These are phyloP conservation scores for Cryptocephalus moraei DNA, from an alignment of 2,888 invertebrate species.

Conservation along the genomic window DNA sequence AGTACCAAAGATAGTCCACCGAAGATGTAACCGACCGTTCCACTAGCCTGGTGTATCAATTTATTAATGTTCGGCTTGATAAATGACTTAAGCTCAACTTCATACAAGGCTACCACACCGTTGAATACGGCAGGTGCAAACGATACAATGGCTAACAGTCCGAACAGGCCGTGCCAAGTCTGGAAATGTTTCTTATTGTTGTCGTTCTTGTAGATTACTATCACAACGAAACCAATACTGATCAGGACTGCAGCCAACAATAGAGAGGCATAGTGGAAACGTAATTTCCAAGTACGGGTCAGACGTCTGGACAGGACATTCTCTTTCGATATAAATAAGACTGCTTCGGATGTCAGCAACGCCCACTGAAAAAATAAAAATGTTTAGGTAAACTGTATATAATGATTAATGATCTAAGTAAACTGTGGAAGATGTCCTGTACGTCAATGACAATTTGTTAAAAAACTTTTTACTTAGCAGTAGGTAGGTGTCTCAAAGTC, in stretches of 20 bases:
- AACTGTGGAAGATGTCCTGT: too few species aligned
- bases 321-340: slow-evolving; percentile 27
- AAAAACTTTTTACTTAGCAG: too few species aligned
- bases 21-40: slow-evolving; percentile 18
- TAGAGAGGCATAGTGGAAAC: slow-evolving; percentile 29
- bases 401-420: too few species aligned
- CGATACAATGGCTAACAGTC: slow-evolving; percentile 25
- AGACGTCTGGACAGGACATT: slow-evolving; percentile 24
- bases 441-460: too few species aligned
- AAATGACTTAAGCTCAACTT: slow-evolving; percentile 20
- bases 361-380: slow-evolving; percentile 31
- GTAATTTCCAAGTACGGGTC: slow-evolving; percentile 20
- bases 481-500: too few species aligned
- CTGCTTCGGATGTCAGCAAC: slow-evolving; percentile 31
- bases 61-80: slow-evolving; percentile 20
- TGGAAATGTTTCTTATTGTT: slow-evolving; percentile 29
- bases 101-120: slow-evolving; percentile 29
- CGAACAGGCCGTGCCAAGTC: slow-evolving; percentile 31
- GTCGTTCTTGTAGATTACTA: slow-evolving; percentile 26
- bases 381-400: too few species aligned
- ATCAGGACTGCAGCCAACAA: slow-evolving; percentile 20
- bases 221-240: slow-evolving; percentile 24
- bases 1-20: slow-evolving; percentile 23
- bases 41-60: slow-evolving; percentile 21
- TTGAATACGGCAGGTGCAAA: slow-evolving; percentile 24